phyloP scores from a whole-genome alignment of 2,888 invertebrate genomes.

The Galeruca laticollis region DNA sequence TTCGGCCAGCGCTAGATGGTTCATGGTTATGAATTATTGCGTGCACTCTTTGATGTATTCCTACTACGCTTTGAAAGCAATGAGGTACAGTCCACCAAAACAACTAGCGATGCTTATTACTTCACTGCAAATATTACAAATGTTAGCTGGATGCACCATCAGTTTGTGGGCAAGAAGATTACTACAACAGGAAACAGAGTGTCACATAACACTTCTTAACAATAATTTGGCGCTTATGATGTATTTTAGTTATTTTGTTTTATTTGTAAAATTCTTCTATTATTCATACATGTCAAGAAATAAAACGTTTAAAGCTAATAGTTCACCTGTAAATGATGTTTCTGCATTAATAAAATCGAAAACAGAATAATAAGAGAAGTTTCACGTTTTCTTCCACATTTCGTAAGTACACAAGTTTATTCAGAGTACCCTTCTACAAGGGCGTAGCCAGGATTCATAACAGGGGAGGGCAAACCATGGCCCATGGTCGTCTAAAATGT shows the following conservation, averaged over 20 bases:
- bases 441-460: too few relatives aligned
- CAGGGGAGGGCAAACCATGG: too few relatives aligned
- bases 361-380: constrained; percentile 57
- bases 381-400: not conserved
- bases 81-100: constrained; percentile 87
- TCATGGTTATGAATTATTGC: constrained; percentile 94
- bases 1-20: constrained; percentile 92
- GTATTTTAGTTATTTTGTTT: constrained; percentile 94
- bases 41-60: constrained; percentile 94
- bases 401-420: too few relatives aligned
- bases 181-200: constrained; percentile 78
- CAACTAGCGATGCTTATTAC: constrained; percentile 93
- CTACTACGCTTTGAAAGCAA: constrained; percentile 88
- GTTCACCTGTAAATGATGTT: constrained; percentile 59
- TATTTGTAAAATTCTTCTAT: constrained; percentile 94
- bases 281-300: constrained; percentile 83
- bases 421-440: too few relatives aligned
- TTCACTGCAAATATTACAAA: constrained; percentile 90
- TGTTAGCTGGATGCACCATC: constrained; percentile 93
- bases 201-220: constrained; percentile 87
- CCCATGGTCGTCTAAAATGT: too few relatives aligned
- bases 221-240: constrained; percentile 91
- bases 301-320: constrained; percentile 56
- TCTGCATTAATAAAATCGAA: constrained; percentile 65
- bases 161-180: constrained; percentile 90